phyloP scores from a whole-genome alignment of 1,140 invertebrate species.

The Ceratina australensis region DNA sequence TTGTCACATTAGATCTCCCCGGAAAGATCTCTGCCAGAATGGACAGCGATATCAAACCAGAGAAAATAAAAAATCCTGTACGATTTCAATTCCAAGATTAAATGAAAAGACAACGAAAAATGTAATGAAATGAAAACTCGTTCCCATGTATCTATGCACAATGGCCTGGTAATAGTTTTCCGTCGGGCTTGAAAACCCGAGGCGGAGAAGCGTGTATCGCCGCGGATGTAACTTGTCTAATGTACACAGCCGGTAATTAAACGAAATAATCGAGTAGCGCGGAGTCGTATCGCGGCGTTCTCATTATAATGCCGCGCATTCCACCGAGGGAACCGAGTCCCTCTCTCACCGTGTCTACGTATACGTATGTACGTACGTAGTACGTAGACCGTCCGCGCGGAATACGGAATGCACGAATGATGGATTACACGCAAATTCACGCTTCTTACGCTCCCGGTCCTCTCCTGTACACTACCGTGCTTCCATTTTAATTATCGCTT shows the following conservation, averaged over 20 bases:
- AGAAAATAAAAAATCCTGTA: too few relatives aligned
- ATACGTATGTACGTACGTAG: too few relatives aligned
- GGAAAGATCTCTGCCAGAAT: too few relatives aligned
- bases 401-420: constrained; percentile 33
- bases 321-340: constrained; percentile 55
- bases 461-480: constrained; percentile 5
- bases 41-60: too few relatives aligned
- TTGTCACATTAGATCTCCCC: too few relatives aligned
- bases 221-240: constrained; percentile 45
- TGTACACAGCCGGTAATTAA: constrained; percentile 61
- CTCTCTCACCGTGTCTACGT: constrained; percentile 25
- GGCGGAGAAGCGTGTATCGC: not conserved
- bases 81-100: not conserved
- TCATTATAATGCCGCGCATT: constrained; percentile 64
- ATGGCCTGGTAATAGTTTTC: constrained; percentile 14
- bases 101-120: not conserved
- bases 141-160: not conserved
- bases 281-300: constrained; percentile 43
- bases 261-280: constrained; percentile 60
- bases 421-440: constrained; percentile 49
- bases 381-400: constrained; percentile 31
- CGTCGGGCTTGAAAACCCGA: too few relatives aligned
- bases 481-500: constrained; percentile 25
- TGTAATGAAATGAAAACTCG: too few relatives aligned
- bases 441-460: not conserved